Conservation (phyloP, 1,140 invertebrate genomes). For the Ostrea edulis region DNA sequence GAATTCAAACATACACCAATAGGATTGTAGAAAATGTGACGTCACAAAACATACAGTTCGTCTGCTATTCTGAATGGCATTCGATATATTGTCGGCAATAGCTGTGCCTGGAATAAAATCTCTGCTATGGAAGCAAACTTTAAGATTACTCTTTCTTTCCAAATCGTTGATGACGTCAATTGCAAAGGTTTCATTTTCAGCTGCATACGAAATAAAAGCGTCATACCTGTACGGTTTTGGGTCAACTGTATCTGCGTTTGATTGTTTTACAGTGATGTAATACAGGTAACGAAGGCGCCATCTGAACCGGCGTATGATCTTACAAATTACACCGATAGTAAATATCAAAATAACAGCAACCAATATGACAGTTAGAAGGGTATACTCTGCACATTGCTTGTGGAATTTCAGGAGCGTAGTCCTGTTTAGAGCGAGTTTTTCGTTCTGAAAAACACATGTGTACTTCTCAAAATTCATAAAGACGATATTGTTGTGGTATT, state of each 20-base stretch:
- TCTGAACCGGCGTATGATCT: neutral
- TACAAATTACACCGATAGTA: neutral
- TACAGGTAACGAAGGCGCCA: neutral
- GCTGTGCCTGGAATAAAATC: constrained; percentile 67
- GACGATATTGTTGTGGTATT: neutral
- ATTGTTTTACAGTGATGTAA: constrained; percentile 18
- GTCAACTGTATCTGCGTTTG: neutral
- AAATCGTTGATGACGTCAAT: constrained; percentile 42
- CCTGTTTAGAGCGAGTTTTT: neutral
- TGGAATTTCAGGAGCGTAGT: neutral
- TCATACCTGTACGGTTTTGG: constrained; percentile 23
- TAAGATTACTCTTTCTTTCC: constrained; percentile 49
- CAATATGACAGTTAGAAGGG: neutral
- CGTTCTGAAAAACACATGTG: neutral
- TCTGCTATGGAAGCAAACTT: constrained; percentile 64
- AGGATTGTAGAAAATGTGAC: constrained; percentile 78
- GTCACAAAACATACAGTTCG: constrained; percentile 83
- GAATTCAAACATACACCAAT: constrained; percentile 86
- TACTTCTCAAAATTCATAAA: neutral
- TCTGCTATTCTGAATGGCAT: constrained; percentile 82
- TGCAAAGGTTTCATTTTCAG: neutral
- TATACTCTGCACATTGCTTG: constrained; percentile 25
- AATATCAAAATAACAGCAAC: neutral
- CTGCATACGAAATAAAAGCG: constrained; percentile 28
- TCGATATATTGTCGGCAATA: constrained; percentile 83